phyloP scores from a whole-genome alignment of 2,113 vertebrate genomes.

The Microcebus griseorufus region DNA sequence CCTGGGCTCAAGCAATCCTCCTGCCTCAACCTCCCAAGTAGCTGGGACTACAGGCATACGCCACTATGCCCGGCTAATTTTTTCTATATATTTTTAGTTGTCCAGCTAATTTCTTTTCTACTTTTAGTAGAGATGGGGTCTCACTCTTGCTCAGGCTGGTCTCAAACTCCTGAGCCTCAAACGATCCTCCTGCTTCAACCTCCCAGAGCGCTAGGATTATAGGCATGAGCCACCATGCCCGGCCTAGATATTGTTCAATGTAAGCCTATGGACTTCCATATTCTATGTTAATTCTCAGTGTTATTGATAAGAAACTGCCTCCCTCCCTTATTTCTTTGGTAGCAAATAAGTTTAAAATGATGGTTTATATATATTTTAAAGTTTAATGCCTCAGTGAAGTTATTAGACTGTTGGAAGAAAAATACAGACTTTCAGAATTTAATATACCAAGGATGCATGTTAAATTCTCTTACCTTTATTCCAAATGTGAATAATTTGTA shows the following conservation, averaged over 20 bases:
- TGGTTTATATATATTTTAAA: conserved; percentile 28
- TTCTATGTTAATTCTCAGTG: conserved; percentile 25
- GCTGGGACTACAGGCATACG: no score
- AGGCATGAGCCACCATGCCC: no score
- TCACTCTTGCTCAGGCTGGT: no score
- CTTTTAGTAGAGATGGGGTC: no score
- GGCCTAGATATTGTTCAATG: not conserved
- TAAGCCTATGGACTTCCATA: not conserved
- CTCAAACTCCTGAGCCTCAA: no score
- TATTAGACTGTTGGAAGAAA: conserved; percentile 30
- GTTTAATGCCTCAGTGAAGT: not conserved
- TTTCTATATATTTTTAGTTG: no score
- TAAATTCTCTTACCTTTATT: conserved; percentile 23
- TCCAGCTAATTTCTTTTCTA: no score
- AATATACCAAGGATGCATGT: not conserved
- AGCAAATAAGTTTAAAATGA: conserved; percentile 18
- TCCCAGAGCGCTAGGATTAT: no score
- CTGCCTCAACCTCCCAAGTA: no score
- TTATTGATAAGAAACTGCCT: conserved; percentile 32
- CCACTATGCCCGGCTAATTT: no score
- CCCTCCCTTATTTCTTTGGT: not conserved
- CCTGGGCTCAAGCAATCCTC: no score
- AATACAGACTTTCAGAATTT: not conserved
- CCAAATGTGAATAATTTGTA: not conserved
- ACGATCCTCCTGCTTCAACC: no score